Evolutionary conservation across 2,888 invertebrate species (phyloP), one percentile per base, ranked within the genome.

Genomic region (Sesamia inferens): DNA sequence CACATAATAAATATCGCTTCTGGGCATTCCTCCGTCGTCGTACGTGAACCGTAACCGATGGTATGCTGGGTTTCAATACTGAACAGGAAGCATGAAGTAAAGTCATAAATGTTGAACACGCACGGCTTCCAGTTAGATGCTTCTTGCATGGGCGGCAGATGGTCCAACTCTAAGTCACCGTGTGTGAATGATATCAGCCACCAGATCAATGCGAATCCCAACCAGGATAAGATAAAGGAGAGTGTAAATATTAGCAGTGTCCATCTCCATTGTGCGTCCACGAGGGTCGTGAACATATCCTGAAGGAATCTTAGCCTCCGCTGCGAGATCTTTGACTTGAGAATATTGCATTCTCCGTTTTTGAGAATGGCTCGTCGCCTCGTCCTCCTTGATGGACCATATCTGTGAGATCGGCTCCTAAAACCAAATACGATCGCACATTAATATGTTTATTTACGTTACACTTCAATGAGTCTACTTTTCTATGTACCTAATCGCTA

Each of bases 271-370:
- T 98, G 98, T 24, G 98, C 97, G 92, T 99, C 99, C 84, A 99
- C 98, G 88, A 99, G 96, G 0, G 98, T 98, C 44, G 98, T 99
- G 94, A 99, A 98, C 88, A 98, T 97, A 92, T 98, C 98, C 91
- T 98, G 97, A 68, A 98, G 97, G 89, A 97, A 98, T 62, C 98
- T 97, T 79, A 98, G 91, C 61, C 98, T 97, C 59, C 98, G 96
- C 86, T 98, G 98, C 65, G 98, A 98, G 90, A 99, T 98, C 89
- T 97, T 96, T 78, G 99, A 99, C 92, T 99, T 99, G 85, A 98
- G 97, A 76, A 99, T 98, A 94, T 99, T 99, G 96, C 99, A 99
- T 90, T 99, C 99, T 65, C 99, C 99, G 96, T 99, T 99, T 95
- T 99, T 99, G 91, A 98, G 97, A 71, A 99, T 98, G 1, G 99